Conservation (phyloP, 1,140 invertebrate genomes). For the Formica selysi region DNA sequence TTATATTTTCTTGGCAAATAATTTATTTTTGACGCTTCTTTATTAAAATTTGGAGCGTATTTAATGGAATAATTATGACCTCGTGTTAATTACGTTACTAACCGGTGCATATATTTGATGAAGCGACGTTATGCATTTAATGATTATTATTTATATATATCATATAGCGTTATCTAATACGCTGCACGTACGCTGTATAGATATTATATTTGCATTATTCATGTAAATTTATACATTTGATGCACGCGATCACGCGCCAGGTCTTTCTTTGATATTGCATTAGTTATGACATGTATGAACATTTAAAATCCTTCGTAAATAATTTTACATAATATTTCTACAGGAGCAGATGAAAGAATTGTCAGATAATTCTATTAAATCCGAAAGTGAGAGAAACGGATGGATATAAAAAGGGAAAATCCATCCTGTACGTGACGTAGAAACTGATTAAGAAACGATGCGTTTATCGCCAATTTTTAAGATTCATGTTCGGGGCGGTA, state of each 20-base stretch:
- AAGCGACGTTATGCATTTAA: constrained; percentile 13
- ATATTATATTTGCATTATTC: constrained; percentile 28
- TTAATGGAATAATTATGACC: constrained; percentile 40
- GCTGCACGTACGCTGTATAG: not conserved
- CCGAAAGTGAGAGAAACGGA: not conserved
- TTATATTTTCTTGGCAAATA: constrained; percentile 38
- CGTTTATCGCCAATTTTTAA: constrained; percentile 53
- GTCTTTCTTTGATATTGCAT: constrained; percentile 13
- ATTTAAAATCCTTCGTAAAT: not conserved
- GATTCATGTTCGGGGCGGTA: constrained; percentile 52
- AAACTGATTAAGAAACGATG: constrained; percentile 39
- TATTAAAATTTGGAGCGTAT: constrained; percentile 20
- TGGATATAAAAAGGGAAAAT: not conserved
- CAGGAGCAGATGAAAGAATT: not conserved
- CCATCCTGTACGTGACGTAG: constrained; percentile 6
- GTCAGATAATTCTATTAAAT: constrained; percentile 40
- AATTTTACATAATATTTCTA: constrained; percentile 3
- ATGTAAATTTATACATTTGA: constrained; percentile 49
- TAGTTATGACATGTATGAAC: constrained; percentile 6
- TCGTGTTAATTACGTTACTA: constrained; percentile 45
- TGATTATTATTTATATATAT: constrained; percentile 45
- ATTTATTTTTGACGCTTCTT: constrained; percentile 25
- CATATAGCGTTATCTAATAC: not conserved
- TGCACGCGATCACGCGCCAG: not conserved
- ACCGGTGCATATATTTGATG: not conserved